Base-by-base conservation (phyloP, 2,113 vertebrate species). In the Turdus rufiventris region DNA sequence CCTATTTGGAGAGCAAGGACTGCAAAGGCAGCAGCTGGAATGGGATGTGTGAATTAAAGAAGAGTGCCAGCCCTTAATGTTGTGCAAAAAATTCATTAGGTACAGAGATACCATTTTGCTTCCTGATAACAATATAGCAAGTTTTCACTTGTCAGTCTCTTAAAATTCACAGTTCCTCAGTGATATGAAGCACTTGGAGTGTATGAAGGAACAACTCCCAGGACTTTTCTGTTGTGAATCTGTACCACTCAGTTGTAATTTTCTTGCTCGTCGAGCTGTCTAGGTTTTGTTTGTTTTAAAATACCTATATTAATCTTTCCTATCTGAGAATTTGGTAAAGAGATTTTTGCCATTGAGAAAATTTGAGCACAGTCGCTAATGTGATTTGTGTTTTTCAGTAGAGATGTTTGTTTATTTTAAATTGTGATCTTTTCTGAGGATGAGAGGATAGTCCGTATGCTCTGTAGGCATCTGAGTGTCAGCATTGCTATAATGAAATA, bases 11-110 rank as follows among this genome's bases (percentile, higher is more conserved):
- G 74, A 83, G 54, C 54, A 82, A 85, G 80, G 40, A 57, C 66
- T 89, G 73, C 80, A 79, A 58, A 85, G 34, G 31, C 91, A 94
- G 33, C 87, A 93, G 77, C 85, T 96, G 89, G 93, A 47, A 20
- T 93, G 91, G 58, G 51, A 87, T 88, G 47, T 70, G 34, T 50
- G 8, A 78, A 57, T 72, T 58, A 67, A 91, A 65, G 43, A 75
- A n/a, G 61, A 91, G 45, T 82, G 86, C 78, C 88, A 88, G 51
- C 62, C 51, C 42, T 53, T 70, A 66, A 10, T 74, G 75, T 83
- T 80, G 57, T 71, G 60, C 51, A 89, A 45, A 85, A 88, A 77
- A 45, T 56, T 73, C 38, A 80, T 85, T 94, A 89, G 54, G 17
- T 88, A 56, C 31, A 2, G 70, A 76, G 88, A 85, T 87, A 58